phyloP scores from a whole-genome alignment of 64 coral and sea anemone genomes.

The Montipora sp. region DNA sequence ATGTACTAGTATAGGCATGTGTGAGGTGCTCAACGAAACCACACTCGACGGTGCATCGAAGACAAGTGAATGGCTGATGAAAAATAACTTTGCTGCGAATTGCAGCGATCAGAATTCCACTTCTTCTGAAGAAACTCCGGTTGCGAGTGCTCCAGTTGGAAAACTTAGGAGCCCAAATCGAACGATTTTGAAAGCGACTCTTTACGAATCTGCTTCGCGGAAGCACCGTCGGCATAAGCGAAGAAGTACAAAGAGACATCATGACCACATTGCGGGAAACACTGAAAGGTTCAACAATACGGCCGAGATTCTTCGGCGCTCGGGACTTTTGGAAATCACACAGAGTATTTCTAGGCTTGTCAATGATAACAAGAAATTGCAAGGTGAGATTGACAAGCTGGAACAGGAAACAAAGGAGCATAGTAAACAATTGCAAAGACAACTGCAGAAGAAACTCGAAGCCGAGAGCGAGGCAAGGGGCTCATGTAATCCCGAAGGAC shows the following conservation, averaged over 20 bases:
- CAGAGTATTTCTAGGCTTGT: constrained; percentile 76
- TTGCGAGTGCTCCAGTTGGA: neutral
- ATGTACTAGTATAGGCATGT: neutral
- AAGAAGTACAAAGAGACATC: neutral
- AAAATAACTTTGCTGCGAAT: constrained; percentile 4
- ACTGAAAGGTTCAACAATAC: constrained; percentile 41
- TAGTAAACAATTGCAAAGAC: constrained; percentile 68
- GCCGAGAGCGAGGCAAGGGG: constrained; percentile 13
- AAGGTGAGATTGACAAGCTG: constrained; percentile 76
- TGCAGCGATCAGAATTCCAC: neutral
- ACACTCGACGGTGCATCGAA: constrained; percentile 15
- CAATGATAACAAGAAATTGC: constrained; percentile 75
- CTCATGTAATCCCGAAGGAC: constrained; percentile 27
- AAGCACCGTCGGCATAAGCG: neutral
- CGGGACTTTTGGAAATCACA: constrained; percentile 84
- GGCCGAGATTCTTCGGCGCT: constrained; percentile 60
- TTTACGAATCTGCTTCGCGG: neutral
- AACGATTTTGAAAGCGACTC: neutral
- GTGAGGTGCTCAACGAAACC: constrained; percentile 6
- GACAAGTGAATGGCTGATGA: constrained; percentile 30
- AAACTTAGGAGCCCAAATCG: neutral
- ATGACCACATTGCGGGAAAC: neutral
- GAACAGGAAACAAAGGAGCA: constrained; percentile 71
- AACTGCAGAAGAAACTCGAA: constrained; percentile 71
- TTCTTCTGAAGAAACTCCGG: neutral